Base-by-base conservation (phyloP, 2,113 vertebrate genomes). In the Sapajus apella region DNA sequence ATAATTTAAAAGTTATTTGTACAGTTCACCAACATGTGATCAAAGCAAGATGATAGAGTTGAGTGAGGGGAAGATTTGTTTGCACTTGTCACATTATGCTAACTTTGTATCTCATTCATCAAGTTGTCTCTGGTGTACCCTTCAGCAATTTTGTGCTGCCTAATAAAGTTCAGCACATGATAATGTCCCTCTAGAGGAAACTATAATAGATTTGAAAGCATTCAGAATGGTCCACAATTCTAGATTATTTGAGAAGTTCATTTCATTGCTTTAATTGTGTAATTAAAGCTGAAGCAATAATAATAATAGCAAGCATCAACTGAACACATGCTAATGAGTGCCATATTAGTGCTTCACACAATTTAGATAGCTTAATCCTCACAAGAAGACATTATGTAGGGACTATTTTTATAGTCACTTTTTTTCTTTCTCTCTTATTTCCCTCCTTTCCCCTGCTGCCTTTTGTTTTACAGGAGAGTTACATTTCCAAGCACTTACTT, bases 1-100 rank as follows among this genome's bases (percentile, higher is more conserved):
- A 90, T 40, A 56, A 95, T 94, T 94, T 79, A 80, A 90, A 96
- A 83, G 6, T 43, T 90, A 89, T 94, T 91, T 77, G 11, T 76
- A 68, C 27, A 84, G 20, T 91, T 94, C 87, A 75, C 20, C 35
- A 75, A 50, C 14, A 56, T 81, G 13, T 45, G 45, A 90, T 93
- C 83, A 92, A 83, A 95, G n/a, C 52, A 95, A 81, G n/a, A 30
- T 16, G 66, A 35, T 20, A 58, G 0, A 83, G 6, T 27, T 64
- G 40, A 91, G 25, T 5, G 20, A 79, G 32, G 25, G 8, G 37
- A 66, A 72, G 87, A 35, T 14, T 32, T 83, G 11, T 58, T 50
- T 64, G 40, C 13, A 7, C 1, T 35, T 52, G 55, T 80, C 56
- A 75, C 25, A 11, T 82, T 11, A 0, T 16, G 45, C 37, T 58